phyloP scores from a whole-genome alignment of 2,888 invertebrate species.

The Xylocampa areola region DNA sequence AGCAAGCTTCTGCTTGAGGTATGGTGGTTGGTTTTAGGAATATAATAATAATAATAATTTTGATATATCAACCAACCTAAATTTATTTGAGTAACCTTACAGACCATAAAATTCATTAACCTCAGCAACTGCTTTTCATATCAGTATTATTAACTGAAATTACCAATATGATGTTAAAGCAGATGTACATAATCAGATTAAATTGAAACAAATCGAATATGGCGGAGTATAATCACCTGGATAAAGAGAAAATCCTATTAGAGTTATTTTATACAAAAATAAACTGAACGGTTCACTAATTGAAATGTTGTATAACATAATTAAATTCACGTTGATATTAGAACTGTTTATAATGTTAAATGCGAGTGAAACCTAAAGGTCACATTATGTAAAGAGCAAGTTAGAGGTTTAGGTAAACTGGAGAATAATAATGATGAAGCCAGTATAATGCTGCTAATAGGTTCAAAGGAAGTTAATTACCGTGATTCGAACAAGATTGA shows the following conservation, averaged over 20 bases:
- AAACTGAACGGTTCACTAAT: constrained; percentile 7
- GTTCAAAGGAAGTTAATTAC: too few species aligned
- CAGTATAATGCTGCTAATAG: too few species aligned
- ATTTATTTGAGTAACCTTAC: neutral
- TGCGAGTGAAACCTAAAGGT: too few species aligned
- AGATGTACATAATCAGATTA: constrained; percentile 41
- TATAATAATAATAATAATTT: too few species aligned
- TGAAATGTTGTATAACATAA: constrained; percentile 7
- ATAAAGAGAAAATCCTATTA: constrained; percentile 25
- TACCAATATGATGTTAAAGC: constrained; percentile 18
- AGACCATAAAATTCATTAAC: neutral
- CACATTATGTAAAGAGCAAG: too few species aligned
- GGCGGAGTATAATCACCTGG: neutral
- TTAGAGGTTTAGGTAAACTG: too few species aligned
- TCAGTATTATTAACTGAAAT: constrained; percentile 25
- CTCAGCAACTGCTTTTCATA: constrained; percentile 8
- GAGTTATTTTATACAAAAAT: constrained; percentile 10
- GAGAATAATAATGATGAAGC: too few species aligned
- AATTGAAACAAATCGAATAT: constrained; percentile 38
- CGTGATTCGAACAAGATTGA: too few species aligned
- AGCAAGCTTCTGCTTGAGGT: too few species aligned
- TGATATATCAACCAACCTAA: too few species aligned
- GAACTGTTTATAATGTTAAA: too few species aligned
- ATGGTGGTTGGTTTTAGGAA: too few species aligned
- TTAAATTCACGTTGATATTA: neutral